A percentile compares a stretch with the other conserved stretches of the same genome.
These are phyloP conservation scores for Etheostoma cragini DNA, from an alignment of 2,113 vertebrate species.

Conservation along the genomic window DNA sequence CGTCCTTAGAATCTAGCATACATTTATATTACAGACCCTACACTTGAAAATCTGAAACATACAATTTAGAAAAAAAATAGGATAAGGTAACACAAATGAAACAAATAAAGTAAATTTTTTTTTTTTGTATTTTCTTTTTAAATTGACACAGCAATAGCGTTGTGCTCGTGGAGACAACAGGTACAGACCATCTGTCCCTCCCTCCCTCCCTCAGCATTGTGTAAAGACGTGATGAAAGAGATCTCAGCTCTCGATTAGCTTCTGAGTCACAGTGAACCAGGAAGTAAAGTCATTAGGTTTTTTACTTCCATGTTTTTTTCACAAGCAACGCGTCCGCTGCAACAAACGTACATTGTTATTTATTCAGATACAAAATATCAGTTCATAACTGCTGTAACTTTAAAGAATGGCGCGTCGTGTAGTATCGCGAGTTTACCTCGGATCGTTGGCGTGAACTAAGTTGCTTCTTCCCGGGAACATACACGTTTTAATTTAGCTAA, in stretches of 20 bases:
- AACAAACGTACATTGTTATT: too few species aligned
- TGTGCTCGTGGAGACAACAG: neutral
- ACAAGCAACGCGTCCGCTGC: neutral
- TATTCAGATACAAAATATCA: too few species aligned
- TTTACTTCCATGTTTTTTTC: too few species aligned
- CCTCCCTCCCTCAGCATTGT: neutral
- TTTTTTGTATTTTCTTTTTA: neutral
- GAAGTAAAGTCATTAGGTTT: neutral
- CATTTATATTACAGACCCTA: neutral
- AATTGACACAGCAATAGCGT: neutral
- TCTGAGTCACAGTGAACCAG: neutral
- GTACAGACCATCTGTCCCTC: neutral
- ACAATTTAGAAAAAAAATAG: neutral
- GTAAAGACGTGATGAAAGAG: neutral
- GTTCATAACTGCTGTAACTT: neutral
- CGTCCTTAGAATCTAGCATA: too few species aligned
- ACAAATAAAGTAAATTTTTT: neutral
- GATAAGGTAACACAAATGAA: neutral
- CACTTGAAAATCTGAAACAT: neutral
- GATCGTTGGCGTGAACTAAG: neutral
- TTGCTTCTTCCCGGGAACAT: slow-evolving; percentile 30
- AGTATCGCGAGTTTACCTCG: slow-evolving; percentile 66
- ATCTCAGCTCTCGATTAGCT: neutral
- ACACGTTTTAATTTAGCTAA: neutral
- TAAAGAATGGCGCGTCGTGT: neutral